Conservation (phyloP, 2,888 invertebrate species). For the Syrista parreyssii region DNA sequence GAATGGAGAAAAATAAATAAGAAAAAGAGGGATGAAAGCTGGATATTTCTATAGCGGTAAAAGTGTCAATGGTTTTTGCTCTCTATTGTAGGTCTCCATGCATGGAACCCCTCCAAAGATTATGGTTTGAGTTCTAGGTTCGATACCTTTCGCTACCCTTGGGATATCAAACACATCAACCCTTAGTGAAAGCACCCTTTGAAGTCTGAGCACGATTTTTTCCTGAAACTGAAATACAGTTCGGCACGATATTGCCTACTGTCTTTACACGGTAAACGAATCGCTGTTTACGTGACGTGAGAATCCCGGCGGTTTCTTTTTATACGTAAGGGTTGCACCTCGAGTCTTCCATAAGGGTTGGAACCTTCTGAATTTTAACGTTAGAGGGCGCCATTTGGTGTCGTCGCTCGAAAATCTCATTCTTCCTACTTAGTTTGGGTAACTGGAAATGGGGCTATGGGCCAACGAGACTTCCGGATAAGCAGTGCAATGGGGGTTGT, state of each 20-base stretch:
- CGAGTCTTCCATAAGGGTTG: not conserved
- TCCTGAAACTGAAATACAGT: constrained; percentile 3
- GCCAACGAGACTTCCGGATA: not conserved
- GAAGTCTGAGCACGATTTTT: constrained; percentile 7
- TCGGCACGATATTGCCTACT: not conserved
- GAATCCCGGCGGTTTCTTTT: not conserved
- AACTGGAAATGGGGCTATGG: not conserved
- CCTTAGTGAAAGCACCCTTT: not conserved
- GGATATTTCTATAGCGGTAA: not conserved
- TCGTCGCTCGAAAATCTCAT: not conserved
- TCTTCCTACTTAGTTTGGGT: constrained; percentile 1
- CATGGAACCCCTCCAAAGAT: not conserved
- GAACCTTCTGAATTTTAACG: not conserved
- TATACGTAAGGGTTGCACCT: not conserved
- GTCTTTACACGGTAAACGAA: constrained; percentile 2
- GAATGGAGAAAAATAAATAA: no score
- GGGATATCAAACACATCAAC: not conserved
- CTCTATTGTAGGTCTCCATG: not conserved
- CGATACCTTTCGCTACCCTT: not conserved
- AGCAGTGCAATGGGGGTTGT: constrained; percentile 4
- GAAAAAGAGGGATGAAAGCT: not conserved
- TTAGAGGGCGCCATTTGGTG: not conserved
- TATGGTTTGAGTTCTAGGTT: not conserved
- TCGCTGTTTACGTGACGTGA: not conserved
- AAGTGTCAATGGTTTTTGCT: not conserved